Conservation (phyloP, 1,140 invertebrate species). For the Heliconius eleuchia region DNA sequence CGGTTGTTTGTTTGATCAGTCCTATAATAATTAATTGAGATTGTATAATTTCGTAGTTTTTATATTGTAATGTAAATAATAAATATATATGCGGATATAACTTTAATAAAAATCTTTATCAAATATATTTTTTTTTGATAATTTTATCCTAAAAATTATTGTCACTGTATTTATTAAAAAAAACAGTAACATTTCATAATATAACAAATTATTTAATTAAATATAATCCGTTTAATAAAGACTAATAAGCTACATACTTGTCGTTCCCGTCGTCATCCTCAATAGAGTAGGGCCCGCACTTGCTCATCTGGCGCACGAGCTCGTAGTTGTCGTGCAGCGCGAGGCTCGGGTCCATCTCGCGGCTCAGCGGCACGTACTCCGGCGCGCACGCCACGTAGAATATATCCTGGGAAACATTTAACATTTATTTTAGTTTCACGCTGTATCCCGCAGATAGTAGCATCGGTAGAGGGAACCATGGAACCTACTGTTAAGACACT, state of each 20-base stretch:
- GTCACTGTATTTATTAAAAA: neutral
- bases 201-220: no score
- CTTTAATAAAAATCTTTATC: no score
- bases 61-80: neutral
- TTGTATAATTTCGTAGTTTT: neutral
- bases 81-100: neutral
- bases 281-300: conserved; percentile 57
- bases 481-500: no score
- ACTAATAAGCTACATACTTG: conserved; percentile 33
- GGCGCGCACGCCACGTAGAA: conserved; percentile 77
- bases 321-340: conserved; percentile 67
- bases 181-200: neutral
- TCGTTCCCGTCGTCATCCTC: conserved; percentile 68
- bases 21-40: conserved; percentile 16
- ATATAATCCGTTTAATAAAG: no score
- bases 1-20: conserved; percentile 52
- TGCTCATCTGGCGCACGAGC: conserved; percentile 61
- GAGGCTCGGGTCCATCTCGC: conserved; percentile 65
- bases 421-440: no score
- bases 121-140: neutral
- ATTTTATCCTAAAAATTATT: neutral
- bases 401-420: conserved; percentile 59
- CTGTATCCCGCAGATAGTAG: no score
- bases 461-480: no score
- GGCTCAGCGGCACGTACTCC: conserved; percentile 70